Percentiles rank a stretch among this genome's conserved stretches.
Conservation (phyloP, 2,797 vertebrate genomes). For the Mionectes olivaceus region DNA sequence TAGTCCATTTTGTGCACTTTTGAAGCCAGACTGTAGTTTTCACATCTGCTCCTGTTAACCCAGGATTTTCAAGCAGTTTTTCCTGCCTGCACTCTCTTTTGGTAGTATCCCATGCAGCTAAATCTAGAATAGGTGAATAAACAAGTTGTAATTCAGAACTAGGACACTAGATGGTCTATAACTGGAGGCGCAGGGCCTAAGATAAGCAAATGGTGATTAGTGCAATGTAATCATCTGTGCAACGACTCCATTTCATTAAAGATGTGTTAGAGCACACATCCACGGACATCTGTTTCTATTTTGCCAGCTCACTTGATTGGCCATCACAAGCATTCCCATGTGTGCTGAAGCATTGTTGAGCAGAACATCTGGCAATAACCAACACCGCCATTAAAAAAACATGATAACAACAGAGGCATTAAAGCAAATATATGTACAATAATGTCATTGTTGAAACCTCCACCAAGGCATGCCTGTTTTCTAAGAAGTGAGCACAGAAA, state of each 20-base stretch:
- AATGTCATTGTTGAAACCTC: conserved; percentile 64
- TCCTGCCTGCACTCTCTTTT: neutral
- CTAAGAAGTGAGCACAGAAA: neutral
- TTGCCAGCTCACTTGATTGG: conserved; percentile 73
- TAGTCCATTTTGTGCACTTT: neutral
- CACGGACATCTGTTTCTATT: conserved; percentile 77
- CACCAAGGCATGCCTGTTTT: conserved; percentile 4
- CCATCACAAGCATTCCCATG: conserved; percentile 80
- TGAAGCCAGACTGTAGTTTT: neutral
- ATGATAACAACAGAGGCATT: conserved; percentile 79
- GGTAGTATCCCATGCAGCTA: neutral
- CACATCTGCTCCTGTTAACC: neutral
- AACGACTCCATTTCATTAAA: conserved; percentile 41
- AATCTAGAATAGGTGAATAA: neutral
- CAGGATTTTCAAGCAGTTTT: neutral
- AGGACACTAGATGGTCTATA: conserved; percentile 30
- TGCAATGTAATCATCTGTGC: neutral
- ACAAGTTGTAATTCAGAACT: conserved; percentile 27
- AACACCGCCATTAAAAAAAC: conserved; percentile 65
- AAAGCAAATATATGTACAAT: conserved; percentile 73
- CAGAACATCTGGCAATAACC: conserved; percentile 78
- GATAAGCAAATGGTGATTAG: conserved; percentile 13
- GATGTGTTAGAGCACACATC: conserved; percentile 74
- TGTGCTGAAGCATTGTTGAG: conserved; percentile 71
- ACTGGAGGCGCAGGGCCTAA: neutral